Evolutionary conservation across 2,888 invertebrate species (phyloP).

Genomic region (Drosophila ochracea): DNA sequence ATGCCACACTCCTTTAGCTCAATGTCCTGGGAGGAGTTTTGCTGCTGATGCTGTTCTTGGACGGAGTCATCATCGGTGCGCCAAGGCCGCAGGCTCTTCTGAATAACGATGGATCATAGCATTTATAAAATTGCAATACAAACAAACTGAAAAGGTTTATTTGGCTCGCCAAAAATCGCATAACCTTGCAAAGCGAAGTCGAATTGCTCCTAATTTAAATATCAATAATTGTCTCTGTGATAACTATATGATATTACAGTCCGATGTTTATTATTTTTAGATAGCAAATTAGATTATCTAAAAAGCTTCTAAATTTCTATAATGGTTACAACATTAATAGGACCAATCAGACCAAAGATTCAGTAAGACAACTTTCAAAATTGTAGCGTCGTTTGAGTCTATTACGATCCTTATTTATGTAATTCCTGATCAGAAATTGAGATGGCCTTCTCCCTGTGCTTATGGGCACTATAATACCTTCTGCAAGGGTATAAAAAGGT

Average conservation of each 20-base stretch:
- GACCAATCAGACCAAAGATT: no score
- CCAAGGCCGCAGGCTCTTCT: constrained; percentile 85
- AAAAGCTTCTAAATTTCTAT: no score
- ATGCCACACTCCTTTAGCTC: constrained; percentile 69
- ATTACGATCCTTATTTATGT: background rate
- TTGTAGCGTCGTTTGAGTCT: no score
- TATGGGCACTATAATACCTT: background rate
- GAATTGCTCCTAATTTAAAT: background rate
- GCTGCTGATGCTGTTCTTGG: constrained; percentile 67
- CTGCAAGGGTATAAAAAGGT: background rate
- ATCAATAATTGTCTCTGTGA: background rate
- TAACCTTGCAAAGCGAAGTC: background rate
- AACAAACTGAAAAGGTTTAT: background rate
- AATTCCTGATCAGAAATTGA: background rate
- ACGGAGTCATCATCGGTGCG: constrained; percentile 81
- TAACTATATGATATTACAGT: background rate
- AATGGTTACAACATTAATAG: no score
- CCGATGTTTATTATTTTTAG: no score
- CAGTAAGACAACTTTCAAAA: no score
- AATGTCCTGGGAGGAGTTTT: constrained; percentile 71
- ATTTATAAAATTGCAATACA: background rate
- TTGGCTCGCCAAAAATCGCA: background rate
- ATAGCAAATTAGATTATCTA: no score
- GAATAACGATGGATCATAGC: constrained; percentile 13
- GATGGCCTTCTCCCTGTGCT: background rate